Conservation (phyloP, 2,888 invertebrate genomes). For the Synanthedon vespiformis region DNA sequence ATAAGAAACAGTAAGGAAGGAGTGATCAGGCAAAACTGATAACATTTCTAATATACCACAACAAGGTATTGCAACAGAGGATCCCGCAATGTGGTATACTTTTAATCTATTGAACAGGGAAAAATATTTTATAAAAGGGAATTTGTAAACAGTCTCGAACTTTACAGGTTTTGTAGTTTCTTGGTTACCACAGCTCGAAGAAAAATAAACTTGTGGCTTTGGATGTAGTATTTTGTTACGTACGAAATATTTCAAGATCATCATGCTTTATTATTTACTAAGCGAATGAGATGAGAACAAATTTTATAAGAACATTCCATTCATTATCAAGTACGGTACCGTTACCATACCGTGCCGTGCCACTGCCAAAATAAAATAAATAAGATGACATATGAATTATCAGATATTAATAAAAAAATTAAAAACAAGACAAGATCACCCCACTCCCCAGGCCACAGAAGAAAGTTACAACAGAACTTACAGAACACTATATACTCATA, state of each 20-base stretch:
- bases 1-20: conserved; percentile 34
- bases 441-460: no score
- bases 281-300: no score
- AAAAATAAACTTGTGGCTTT: background rate
- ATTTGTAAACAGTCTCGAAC: conserved; percentile 50
- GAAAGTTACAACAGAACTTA: no score
- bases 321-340: no score
- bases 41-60: conserved; percentile 45
- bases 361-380: no score
- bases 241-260: background rate
- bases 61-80: conserved; percentile 45
- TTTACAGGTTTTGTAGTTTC: conserved; percentile 3
- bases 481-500: no score
- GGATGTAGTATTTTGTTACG: background rate
- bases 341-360: no score
- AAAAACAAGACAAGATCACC: no score
- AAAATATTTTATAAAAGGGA: conserved; percentile 53
- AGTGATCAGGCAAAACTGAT: conserved; percentile 29
- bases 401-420: no score
- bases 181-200: background rate
- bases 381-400: no score
- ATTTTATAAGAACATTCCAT: no score
- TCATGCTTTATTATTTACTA: background rate
- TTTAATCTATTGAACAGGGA: conserved; percentile 65
- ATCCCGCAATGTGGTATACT: conserved; percentile 56